phyloP scores from a whole-genome alignment of 2,113 vertebrate genomes.

The Solenodon paradoxus region DNA sequence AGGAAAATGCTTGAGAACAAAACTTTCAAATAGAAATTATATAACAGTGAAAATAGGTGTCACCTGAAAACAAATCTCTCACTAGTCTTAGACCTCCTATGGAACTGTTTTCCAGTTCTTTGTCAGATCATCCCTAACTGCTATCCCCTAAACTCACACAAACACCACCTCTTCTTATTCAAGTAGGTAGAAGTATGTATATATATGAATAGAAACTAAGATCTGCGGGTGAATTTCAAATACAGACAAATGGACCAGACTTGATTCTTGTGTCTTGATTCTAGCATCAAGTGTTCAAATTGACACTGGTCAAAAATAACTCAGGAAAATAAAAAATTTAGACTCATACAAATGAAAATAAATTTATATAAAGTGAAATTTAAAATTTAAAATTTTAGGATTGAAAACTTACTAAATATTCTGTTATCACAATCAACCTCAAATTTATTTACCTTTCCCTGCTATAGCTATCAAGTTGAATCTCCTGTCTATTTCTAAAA shows the following conservation, averaged over 20 bases:
- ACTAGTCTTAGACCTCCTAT: accelerated
- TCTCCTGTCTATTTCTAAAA: background rate
- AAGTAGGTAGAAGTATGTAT: background rate
- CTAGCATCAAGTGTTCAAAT: background rate
- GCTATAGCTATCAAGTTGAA: background rate
- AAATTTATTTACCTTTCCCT: background rate
- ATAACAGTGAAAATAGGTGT: background rate
- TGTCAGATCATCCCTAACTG: background rate
- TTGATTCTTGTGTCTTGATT: background rate
- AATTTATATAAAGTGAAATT: too few relatives aligned
- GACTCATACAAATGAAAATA: background rate
- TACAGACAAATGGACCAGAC: background rate
- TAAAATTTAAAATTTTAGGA: background rate
- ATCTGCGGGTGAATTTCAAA: background rate
- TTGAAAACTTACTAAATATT: background rate
- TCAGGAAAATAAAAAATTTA: background rate
- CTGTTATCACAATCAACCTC: background rate
- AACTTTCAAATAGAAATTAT: background rate
- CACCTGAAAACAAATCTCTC: background rate
- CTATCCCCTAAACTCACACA: background rate
- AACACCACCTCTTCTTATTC: background rate
- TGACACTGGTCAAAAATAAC: background rate
- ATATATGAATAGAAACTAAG: background rate
- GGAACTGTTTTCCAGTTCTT: background rate
- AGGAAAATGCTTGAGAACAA: background rate